Percentiles rank a stretch among this genome's conserved stretches.
phyloP scores from a whole-genome alignment of 1,140 invertebrate species.

The Drosophila setifemur region DNA sequence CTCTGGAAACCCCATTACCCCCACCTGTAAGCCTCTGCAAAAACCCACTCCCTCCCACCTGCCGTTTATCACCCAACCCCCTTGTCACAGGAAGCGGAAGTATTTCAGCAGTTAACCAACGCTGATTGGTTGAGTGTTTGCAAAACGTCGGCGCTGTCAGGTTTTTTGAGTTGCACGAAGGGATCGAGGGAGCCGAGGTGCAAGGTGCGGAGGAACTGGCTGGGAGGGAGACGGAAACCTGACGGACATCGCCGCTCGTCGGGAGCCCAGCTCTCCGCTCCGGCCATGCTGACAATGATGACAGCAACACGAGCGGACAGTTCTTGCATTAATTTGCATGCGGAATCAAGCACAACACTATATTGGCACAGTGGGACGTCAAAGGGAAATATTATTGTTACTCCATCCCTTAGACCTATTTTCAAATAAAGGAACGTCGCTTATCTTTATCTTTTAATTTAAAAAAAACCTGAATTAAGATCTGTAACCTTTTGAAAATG shows the following conservation, averaged over 20 bases:
- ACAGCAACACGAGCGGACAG: slow-evolving; percentile 67
- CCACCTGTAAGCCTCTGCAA: not conserved
- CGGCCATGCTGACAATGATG: slow-evolving; percentile 57
- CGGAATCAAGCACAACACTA: slow-evolving; percentile 55
- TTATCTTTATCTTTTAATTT: too few species aligned
- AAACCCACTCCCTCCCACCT: not conserved
- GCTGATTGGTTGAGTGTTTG: slow-evolving; percentile 79
- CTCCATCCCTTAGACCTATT: too few species aligned
- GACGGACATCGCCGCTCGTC: slow-evolving; percentile 37
- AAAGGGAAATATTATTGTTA: not conserved
- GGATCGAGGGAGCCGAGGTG: not conserved
- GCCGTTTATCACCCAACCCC: not conserved
- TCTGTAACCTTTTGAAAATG: too few species aligned
- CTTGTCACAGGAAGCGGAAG: slow-evolving; percentile 66
- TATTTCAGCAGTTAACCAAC: slow-evolving; percentile 78
- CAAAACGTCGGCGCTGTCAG: slow-evolving; percentile 47
- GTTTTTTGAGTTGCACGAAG: slow-evolving; percentile 1
- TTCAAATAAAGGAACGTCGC: too few species aligned
- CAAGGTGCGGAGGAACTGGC: slow-evolving; percentile 4
- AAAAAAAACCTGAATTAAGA: too few species aligned
- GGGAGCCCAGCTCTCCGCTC: slow-evolving; percentile 10
- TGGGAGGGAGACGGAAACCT: slow-evolving; percentile 33
- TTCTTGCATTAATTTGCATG: slow-evolving; percentile 78
- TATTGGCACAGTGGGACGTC: slow-evolving; percentile 35
- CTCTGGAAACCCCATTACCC: not conserved